Base-by-base conservation (phyloP, 1,140 invertebrate genomes). In the Musca vetustissima region DNA sequence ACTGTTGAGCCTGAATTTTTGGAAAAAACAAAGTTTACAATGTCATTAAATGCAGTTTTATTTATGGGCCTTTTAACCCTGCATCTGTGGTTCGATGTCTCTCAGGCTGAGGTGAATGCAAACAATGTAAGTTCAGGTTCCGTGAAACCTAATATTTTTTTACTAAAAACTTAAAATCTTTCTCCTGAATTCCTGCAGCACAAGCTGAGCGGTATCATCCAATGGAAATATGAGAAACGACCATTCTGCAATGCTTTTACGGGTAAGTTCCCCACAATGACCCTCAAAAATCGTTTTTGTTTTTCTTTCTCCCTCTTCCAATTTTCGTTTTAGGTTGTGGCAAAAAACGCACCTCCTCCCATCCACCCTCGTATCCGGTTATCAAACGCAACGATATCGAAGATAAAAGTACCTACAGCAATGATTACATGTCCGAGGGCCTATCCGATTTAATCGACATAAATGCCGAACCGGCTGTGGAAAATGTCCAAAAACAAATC, bases 201-300 rank as follows among this genome's bases (percentile, higher is more conserved):
- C 68, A 80, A 80, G 52, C 68, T 80, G n/a, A 79, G 76, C 64
- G 78, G 78, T 14, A 71, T 80, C 21, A 79, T 80, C 32, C 75
- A 81, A 22, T 81, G 79, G 79, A 81, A 77, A 47, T 81, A 77
- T 43, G 79, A 88, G 72, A 91, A 91, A 73, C 83, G 89, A 74
- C 89, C 89, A 4, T 91, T 91, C 79, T 91, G 89, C 76, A 91
- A 91, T 73, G 89, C 89, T 4, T 91, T 91, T 72, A 91, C 89
- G 79, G 89, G 90, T 90, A 83, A 83, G 43, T 71, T 65, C 13
- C 2, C 4, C 36, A 43, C 36, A 43, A 43, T 43, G 13, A 28
- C 25, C 25, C 15, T 4, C 52, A 13, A 43, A 43, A 43, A 28
- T 28, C 8, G 8, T n/a, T n/a, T n/a, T n/a, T n/a, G n/a, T n/a